Evolutionary conservation across 1,140 invertebrate genomes (phyloP), one percentile per base, ranked within the genome.

Genomic region (Rhagoletis pomonella): DNA sequence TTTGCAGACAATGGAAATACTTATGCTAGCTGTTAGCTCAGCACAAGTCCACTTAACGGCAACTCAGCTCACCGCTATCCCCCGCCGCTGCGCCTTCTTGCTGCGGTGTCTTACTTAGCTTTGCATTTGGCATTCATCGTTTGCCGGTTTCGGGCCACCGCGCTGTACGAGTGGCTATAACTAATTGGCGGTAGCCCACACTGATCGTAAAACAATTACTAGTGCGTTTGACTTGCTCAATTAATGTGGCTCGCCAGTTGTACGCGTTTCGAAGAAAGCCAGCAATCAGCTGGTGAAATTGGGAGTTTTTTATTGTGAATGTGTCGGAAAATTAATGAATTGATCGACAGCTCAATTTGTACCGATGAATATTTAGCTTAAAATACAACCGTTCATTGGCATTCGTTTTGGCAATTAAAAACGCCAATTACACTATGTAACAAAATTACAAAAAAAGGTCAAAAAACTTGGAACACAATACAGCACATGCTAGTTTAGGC

Each of bases 311-410:
- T 12, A 81, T 81, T 81, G 17, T 81, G 17, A 7, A 5, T 5
- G n/a, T 6, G 50, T 17, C 17, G 19, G 4, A 4, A 81, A 81
- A 81, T 81, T 81, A 81, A 81, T 81, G 73, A 50, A 87, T 7
- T 69, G 64, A 87, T 87, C 86, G 86, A 87, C 86, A 87, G 86
- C 86, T 87, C 64, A 87, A 87, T 87, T 87, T 87, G 64, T 65
- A 7, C 29, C 6, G 58, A 39, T 39, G 44, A 86, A 65, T 29
- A n/a, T 6, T 29, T 62, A 59, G 17, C 1, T 86, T 10, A 2
- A 29, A 62, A 42, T 81, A 17, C 19, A 14, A 42, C n/a, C 67
- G 39, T 73, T 67, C 29, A 17, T 50, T 73, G 4, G 81, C n/a
- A 59, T 85, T 86, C 59, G 85, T 47, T 58, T 60, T 86, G 85